Evolutionary conservation across 2,113 vertebrate genomes (phyloP).

Genomic region (Oreotrochilus melanogaster): DNA sequence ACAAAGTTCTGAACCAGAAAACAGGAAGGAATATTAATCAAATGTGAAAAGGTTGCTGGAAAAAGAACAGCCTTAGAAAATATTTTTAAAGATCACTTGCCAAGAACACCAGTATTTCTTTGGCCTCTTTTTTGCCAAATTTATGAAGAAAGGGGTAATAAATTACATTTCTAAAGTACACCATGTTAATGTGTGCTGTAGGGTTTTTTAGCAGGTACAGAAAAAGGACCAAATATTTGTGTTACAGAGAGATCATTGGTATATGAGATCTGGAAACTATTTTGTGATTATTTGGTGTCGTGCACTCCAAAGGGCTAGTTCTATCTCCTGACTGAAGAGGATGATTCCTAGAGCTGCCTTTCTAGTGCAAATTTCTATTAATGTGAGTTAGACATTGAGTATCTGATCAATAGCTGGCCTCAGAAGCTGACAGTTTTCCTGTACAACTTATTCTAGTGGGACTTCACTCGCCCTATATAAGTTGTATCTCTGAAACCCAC

Average conservation of each 20-base stretch:
- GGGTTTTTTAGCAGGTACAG: neutral
- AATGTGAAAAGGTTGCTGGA: constrained; percentile 58
- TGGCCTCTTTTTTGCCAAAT: neutral
- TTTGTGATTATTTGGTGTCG: neutral
- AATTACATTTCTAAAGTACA: constrained; percentile 23
- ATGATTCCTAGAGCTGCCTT: neutral
- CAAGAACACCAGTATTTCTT: constrained; percentile 27
- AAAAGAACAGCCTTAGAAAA: constrained; percentile 49
- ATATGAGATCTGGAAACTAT: neutral
- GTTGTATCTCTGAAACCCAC: neutral
- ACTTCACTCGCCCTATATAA: fast-evolving
- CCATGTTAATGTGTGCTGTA: neutral
- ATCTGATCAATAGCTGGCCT: neutral
- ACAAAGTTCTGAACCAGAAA: constrained; percentile 40
- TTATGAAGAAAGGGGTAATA: constrained; percentile 30
- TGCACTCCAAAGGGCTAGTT: neutral
- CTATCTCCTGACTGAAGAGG: neutral
- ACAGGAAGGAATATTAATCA: constrained; percentile 59
- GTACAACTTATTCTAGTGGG: fast-evolving
- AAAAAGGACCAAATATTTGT: neutral
- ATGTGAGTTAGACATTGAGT: neutral
- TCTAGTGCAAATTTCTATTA: neutral
- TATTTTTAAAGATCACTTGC: constrained; percentile 54
- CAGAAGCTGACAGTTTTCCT: neutral
- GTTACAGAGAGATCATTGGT: neutral